Percentiles rank a stretch among this genome's conserved stretches.
Conservation (phyloP, 2,888 invertebrate genomes). For the Azorinus chamasolen region DNA sequence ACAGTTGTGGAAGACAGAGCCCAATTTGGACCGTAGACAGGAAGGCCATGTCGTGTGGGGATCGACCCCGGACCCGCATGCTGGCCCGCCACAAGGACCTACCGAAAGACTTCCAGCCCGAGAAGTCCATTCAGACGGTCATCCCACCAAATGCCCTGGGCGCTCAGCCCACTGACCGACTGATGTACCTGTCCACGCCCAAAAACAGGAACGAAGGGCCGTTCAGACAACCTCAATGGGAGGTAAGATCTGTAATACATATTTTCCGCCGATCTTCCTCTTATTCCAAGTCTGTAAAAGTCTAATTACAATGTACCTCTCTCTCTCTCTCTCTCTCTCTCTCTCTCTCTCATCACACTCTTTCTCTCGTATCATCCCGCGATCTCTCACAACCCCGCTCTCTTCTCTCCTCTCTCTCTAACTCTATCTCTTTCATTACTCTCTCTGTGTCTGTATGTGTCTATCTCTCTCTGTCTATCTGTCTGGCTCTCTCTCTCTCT, state of each 20-base stretch:
- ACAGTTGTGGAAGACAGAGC: constrained; percentile 72
- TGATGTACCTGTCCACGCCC: constrained; percentile 74
- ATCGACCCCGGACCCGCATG: constrained; percentile 57
- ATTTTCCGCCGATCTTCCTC: too few species aligned
- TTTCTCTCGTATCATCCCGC: too few species aligned
- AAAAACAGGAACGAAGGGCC: constrained; percentile 78
- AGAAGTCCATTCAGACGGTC: constrained; percentile 71
- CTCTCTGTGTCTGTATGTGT: too few species aligned
- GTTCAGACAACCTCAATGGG: constrained; percentile 80
- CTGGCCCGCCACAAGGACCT: constrained; percentile 67
- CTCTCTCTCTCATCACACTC: too few species aligned
- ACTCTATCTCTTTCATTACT: too few species aligned
- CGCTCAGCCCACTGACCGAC: constrained; percentile 68
- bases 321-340: too few species aligned
- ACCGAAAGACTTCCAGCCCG: constrained; percentile 69
- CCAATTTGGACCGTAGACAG: constrained; percentile 69
- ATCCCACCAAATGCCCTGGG: constrained; percentile 70
- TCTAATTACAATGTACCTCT: too few species aligned
- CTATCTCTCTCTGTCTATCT: too few species aligned
- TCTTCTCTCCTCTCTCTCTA: too few species aligned
- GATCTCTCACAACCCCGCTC: too few species aligned
- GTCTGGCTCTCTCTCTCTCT: too few species aligned
- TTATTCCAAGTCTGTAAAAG: too few species aligned
- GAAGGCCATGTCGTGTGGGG: constrained; percentile 59
- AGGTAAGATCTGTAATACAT: constrained; percentile 66